A percentile compares a stretch with the other conserved stretches of the same genome.
Evolutionary conservation across 1,140 invertebrate species (phyloP).

Genomic region (Tyrophagus putrescentiae): DNA sequence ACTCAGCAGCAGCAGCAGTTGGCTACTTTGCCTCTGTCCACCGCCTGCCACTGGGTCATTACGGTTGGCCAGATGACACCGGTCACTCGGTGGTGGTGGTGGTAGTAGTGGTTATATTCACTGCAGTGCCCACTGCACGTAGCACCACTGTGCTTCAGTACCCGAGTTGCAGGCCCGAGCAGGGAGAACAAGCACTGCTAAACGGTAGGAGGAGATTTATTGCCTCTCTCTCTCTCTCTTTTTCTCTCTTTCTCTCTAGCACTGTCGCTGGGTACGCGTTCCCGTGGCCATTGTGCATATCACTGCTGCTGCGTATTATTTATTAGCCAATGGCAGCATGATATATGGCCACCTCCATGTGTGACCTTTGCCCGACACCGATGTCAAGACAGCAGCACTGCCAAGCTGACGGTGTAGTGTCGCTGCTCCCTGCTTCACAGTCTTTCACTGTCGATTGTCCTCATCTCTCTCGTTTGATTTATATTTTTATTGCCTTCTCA

Average conservation of each 20-base stretch:
- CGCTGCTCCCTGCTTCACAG: neutral
- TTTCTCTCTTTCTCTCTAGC: neutral
- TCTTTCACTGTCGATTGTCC: constrained; percentile 4
- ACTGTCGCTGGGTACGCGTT: neutral
- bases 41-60: neutral
- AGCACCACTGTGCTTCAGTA: too few species aligned
- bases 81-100: neutral
- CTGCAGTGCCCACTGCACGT: too few species aligned
- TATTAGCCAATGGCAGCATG: constrained; percentile 5
- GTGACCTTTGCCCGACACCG: constrained; percentile 2
- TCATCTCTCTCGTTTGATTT: constrained; percentile 12
- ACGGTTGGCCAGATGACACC: constrained; percentile 12
- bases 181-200: neutral
- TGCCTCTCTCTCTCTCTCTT: neutral
- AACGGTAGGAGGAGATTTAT: constrained; percentile 17
- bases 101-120: too few species aligned
- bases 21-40: neutral
- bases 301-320: constrained; percentile 1
- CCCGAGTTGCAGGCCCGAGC: too few species aligned
- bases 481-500: neutral
- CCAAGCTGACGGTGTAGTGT: neutral
- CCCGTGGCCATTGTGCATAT: neutral
- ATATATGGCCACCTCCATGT: constrained; percentile 9
- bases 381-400: neutral
- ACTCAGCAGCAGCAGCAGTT: too few species aligned